Percentiles rank a stretch among this genome's conserved stretches.
Conservation (phyloP, 2,797 vertebrate genomes). For the Galagoides demidoff region DNA sequence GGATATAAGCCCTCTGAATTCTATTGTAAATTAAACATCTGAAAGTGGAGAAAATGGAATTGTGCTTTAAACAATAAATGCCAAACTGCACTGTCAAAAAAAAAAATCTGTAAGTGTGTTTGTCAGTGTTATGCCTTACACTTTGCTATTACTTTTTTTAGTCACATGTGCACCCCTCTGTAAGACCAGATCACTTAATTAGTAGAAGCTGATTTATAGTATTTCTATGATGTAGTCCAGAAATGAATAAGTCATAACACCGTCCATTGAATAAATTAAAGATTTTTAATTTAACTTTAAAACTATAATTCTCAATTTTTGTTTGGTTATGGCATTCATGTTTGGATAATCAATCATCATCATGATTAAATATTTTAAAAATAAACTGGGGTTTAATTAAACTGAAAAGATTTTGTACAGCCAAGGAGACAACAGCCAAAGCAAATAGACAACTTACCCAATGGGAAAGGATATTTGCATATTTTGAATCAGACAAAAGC, state of each 20-base stretch:
- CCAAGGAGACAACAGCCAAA: no score
- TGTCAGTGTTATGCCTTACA: neutral
- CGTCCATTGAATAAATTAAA: neutral
- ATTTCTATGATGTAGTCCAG: neutral
- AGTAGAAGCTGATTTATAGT: neutral
- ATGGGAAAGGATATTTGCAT: no score
- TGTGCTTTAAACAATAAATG: neutral
- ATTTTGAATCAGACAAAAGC: no score
- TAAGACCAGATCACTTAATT: neutral
- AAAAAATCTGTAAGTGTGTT: neutral
- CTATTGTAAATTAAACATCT: neutral
- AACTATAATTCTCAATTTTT: neutral
- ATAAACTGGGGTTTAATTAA: no score
- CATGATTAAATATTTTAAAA: neutral
- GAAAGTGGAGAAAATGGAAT: neutral
- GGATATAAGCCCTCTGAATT: neutral
- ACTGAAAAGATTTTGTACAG: no score
- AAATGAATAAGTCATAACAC: neutral
- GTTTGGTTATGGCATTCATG: neutral
- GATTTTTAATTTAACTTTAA: neutral
- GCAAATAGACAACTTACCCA: no score
- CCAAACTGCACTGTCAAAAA: neutral
- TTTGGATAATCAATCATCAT: neutral
- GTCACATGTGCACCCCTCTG: rapidly evolving
- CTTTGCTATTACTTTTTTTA: neutral